A percentile compares a stretch with the other conserved stretches of the same genome.
Conservation (phyloP, 2,113 vertebrate genomes). For the Stegostoma tigrinum region DNA sequence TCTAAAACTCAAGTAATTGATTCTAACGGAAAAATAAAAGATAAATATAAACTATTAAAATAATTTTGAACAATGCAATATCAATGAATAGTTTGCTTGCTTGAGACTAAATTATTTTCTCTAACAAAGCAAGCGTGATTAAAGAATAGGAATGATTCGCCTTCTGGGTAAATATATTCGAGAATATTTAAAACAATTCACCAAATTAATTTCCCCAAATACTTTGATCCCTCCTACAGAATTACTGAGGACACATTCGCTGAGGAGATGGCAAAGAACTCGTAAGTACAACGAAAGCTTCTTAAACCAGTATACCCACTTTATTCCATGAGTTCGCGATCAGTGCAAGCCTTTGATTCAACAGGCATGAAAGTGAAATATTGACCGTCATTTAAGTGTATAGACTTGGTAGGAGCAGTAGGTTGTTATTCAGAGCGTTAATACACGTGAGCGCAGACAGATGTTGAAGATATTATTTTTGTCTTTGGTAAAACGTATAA, state of each 20-base stretch:
- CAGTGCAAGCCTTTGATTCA: conserved; percentile 21
- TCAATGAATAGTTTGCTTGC: not conserved
- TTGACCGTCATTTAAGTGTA: not conserved
- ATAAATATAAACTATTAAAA: not conserved
- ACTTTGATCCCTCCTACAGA: not conserved
- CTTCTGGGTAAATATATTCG: not conserved
- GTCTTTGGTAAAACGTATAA: not conserved
- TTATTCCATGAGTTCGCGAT: conserved; percentile 15
- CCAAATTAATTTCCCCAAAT: not conserved
- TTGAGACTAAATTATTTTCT: not conserved
- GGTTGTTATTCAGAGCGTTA: not conserved
- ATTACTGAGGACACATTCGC: not conserved
- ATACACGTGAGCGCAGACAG: not conserved
- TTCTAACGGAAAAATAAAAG: not conserved
- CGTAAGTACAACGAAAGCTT: not conserved
- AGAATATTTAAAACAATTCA: not conserved
- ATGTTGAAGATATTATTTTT: not conserved
- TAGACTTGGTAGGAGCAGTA: not conserved
- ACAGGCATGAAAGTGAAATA: not conserved
- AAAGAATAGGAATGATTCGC: not conserved
- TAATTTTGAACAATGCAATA: not conserved
- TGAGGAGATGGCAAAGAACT: not conserved
- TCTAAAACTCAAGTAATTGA: not conserved
- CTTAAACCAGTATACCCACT: conserved; percentile 34
- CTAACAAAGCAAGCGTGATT: not conserved